These are phyloP conservation scores for Siniperca obscura DNA, from an alignment of 2,797 vertebrate species.

Conservation along the genomic window DNA sequence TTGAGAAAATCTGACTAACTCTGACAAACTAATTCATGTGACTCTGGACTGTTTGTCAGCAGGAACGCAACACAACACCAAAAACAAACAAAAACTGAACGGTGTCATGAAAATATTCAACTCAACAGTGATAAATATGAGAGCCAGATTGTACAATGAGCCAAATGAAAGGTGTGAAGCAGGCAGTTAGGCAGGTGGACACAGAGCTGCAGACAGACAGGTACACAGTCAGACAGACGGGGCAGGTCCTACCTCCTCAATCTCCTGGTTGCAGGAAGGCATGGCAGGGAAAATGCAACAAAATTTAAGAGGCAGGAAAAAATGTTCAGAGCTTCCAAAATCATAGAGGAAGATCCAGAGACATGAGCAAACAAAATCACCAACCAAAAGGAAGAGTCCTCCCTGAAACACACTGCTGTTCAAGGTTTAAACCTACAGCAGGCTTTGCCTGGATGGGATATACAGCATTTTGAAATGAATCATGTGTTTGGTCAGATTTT, in stretches of 20 bases:
- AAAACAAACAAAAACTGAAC: background rate
- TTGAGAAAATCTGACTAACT: background rate
- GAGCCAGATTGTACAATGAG: constrained; percentile 11
- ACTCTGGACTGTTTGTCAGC: background rate
- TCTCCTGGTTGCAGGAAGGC: constrained; percentile 96
- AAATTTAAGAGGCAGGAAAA: constrained; percentile 85
- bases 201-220: constrained; percentile 4
- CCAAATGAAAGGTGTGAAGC: constrained; percentile 45
- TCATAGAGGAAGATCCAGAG: constrained; percentile 70
- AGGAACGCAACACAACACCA: background rate
- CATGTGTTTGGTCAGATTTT: background rate
- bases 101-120: background rate
- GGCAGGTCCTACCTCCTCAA: constrained; percentile 96
- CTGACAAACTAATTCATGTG: constrained; percentile 40
- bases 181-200: constrained; percentile 29
- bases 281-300: constrained; percentile 91
- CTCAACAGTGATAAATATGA: background rate
- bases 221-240: constrained; percentile 20
- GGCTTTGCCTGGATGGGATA: background rate
- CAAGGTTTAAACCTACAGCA: background rate
- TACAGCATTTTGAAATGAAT: background rate
- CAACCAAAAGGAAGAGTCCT: constrained; percentile 24
- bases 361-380: constrained; percentile 49
- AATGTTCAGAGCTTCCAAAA: constrained; percentile 78
- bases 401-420: constrained; percentile 2